phyloP scores from a whole-genome alignment of 2,888 invertebrate species.

The Eupelmus urozonus region DNA sequence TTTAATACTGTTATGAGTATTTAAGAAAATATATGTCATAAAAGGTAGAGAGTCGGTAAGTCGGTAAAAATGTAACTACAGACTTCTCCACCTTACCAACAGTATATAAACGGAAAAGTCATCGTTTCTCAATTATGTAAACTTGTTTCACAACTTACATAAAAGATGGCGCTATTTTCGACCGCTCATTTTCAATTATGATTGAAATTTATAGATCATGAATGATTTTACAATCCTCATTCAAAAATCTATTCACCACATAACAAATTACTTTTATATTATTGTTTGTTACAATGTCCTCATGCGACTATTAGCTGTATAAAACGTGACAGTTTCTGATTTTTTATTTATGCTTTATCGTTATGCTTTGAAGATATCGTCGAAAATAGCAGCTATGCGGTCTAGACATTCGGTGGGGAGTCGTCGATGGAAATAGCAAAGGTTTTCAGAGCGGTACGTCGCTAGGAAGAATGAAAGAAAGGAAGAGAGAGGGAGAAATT shows the following conservation, averaged over 20 bases:
- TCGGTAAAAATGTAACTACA: too few species aligned
- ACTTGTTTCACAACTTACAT: background rate
- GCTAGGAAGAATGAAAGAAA: constrained; percentile 45
- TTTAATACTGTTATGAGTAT: too few species aligned
- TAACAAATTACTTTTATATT: too few species aligned
- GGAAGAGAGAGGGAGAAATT: constrained; percentile 47
- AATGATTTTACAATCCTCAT: background rate
- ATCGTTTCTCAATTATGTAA: background rate
- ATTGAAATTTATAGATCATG: background rate
- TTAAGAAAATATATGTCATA: too few species aligned
- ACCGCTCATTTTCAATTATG: constrained; percentile 16
- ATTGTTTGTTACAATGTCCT: too few species aligned
- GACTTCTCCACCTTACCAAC: constrained; percentile 11
- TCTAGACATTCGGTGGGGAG: constrained; percentile 67
- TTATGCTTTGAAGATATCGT: constrained; percentile 67
- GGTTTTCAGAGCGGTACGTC: constrained; percentile 55
- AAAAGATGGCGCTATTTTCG: constrained; percentile 30
- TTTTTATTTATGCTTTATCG: constrained; percentile 60
- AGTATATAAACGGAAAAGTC: background rate
- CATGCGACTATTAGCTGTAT: too few species aligned
- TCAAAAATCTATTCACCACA: too few species aligned
- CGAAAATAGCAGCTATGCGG: constrained; percentile 68
- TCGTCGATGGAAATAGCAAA: constrained; percentile 71
- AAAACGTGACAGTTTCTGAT: too few species aligned
- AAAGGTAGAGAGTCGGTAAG: too few species aligned